phyloP scores from a whole-genome alignment of 2,113 vertebrate species.

The Phalacrocorax brasilianus region DNA sequence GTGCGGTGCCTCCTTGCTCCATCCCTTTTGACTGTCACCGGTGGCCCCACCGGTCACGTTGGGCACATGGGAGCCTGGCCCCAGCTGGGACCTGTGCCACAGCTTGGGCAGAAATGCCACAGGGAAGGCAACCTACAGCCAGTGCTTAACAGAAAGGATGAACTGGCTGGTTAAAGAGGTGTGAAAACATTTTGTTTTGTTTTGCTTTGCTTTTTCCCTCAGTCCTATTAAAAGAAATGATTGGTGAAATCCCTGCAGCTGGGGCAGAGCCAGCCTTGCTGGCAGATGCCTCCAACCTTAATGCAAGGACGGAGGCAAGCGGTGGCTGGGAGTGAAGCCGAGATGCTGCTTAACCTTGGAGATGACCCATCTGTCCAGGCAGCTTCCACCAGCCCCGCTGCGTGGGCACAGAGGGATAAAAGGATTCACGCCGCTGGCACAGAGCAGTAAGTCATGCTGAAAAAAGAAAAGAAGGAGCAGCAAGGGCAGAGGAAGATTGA shows the following conservation, averaged over 20 bases:
- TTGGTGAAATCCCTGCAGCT: not conserved
- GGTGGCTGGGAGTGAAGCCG: not conserved
- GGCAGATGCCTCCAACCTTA: not conserved
- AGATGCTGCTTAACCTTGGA: slow-evolving; percentile 57
- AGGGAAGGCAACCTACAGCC: not conserved
- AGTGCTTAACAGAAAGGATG: not conserved
- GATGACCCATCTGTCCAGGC: slow-evolving; percentile 44
- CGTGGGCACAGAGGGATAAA: not conserved
- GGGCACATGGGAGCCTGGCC: not conserved
- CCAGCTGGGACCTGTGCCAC: not conserved
- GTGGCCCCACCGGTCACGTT: not conserved
- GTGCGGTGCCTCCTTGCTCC: rapidly evolving
- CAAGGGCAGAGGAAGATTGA: not conserved
- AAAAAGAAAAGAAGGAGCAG: not conserved
- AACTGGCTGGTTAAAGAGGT: slow-evolving; percentile 14
- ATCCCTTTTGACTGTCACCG: rapidly evolving
- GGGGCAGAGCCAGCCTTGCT: not conserved
- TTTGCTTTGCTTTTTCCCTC: not conserved
- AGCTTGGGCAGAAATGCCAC: not conserved
- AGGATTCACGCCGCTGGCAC: not conserved
- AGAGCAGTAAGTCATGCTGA: not conserved
- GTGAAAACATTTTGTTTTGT: slow-evolving; percentile 45
- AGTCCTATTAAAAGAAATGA: slow-evolving; percentile 1
- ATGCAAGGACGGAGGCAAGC: not conserved
- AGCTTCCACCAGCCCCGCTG: not conserved